Conservation (phyloP, 2,113 vertebrate genomes). For the Engraulis encrasicolus region DNA sequence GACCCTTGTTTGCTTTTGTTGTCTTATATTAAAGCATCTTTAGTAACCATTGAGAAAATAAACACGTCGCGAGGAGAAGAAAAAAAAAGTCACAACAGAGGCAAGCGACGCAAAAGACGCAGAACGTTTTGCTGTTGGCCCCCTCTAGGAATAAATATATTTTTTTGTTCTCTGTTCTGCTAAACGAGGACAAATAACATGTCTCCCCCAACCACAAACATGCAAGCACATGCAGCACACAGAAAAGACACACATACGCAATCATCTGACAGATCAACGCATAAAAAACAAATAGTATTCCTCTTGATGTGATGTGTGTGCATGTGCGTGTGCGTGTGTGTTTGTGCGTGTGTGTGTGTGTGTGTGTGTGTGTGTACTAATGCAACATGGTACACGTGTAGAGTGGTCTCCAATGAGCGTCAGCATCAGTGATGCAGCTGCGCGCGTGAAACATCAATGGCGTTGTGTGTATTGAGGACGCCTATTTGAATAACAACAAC, state of each 20-base stretch:
- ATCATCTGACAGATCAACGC: conserved; percentile 46
- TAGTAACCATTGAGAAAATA: conserved; percentile 76
- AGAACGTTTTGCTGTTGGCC: conserved; percentile 19
- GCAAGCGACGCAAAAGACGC: too few relatives aligned
- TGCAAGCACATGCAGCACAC: too few relatives aligned
- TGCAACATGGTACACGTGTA: background rate
- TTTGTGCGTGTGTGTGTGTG: conserved; percentile 36
- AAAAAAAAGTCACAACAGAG: too few relatives aligned
- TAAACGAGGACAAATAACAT: conserved; percentile 60
- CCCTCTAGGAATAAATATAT: conserved; percentile 51
- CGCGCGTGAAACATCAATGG: background rate
- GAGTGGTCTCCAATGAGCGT: background rate
- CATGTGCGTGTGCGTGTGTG: conserved; percentile 28
- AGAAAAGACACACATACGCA: background rate
- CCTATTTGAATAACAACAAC: conserved; percentile 4
- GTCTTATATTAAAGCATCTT: conserved; percentile 56
- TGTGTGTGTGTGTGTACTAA: conserved; percentile 24
- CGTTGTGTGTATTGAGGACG: conserved; percentile 5
- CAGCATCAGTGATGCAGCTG: background rate
- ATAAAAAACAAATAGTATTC: conserved; percentile 38
- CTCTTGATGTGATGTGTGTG: conserved; percentile 32
- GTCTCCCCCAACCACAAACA: background rate
- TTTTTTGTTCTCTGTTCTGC: conserved; percentile 38
- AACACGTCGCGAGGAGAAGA: conserved; percentile 65
- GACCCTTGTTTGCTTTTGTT: conserved; percentile 46